Evolutionary conservation across 2,113 vertebrate genomes (phyloP), one percentile per base, ranked within the genome.

Genomic region (Pogonocichla stellata): DNA sequence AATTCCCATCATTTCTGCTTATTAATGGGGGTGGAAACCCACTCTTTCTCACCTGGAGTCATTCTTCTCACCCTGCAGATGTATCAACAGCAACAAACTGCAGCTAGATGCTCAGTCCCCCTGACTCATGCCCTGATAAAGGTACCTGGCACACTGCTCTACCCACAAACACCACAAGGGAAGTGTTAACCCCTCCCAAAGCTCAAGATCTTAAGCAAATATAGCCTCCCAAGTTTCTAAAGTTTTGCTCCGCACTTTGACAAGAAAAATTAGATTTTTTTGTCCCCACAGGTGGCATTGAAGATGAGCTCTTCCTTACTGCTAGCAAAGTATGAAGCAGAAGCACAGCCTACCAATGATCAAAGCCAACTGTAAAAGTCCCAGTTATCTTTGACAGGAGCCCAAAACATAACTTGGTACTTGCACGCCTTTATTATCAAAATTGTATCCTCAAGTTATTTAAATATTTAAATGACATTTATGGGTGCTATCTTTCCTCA

Each of bases 391-490:
- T 40, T 26, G 40, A 73, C 38, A 73, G 72, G n/a, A 94, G 53
- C 61, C 23, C 31, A 88, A 88, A 50, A 81, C 16, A 53, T 5
- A 58, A 67, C 56, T 81, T 22, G 26, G 20, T 64, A 71, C 33
- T 89, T 31, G 26, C n/a, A 66, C 14, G 57, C 24, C 65, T 94
- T 80, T 71, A 78, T 48, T 75, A 84, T 12, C 9, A 71, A 90
- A 74, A 67, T 67, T 83, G 93, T 84, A 77, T 54, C 42, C 36
- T 14, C 19, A 19, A 86, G 47, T 88, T 83, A 88, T 65, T 64
- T 67, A 96, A 94, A 95, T 80, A 90, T 78, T 94, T 94, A 84
- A 93, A 74, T 90, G 9, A 86, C 61, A 84, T 86, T 90, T 90
- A 93, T 86, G 82, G 75, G 40, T 8, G 20, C 74, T 71, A 20